These are phyloP conservation scores for Callyntrura sp. DNA, from an alignment of 2,888 invertebrate species.

Conservation along the genomic window DNA sequence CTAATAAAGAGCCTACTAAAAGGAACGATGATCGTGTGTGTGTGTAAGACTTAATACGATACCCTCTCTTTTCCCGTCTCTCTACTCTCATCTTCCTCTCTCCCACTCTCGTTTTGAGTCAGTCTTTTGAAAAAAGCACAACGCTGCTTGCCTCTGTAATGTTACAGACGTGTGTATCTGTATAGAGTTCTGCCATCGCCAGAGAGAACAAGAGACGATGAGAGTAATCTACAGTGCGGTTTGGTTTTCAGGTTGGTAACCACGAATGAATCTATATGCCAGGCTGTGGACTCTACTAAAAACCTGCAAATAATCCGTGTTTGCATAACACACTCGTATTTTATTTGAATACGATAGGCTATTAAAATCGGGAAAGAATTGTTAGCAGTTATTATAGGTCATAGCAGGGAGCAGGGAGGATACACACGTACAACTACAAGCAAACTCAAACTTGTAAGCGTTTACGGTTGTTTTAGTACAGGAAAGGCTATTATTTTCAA, in stretches of 20 bases:
- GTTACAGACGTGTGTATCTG: not conserved
- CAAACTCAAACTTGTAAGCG: not conserved
- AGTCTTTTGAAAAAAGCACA: slow-evolving; percentile 34
- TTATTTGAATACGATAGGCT: slow-evolving; percentile 70
- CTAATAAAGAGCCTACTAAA: not conserved
- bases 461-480: not conserved
- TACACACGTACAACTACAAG: not conserved
- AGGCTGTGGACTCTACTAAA: slow-evolving; percentile 44
- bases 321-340: slow-evolving; percentile 71
- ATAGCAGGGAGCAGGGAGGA: not conserved
- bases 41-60: slow-evolving; percentile 43
- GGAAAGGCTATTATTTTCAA: slow-evolving; percentile 63
- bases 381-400: slow-evolving; percentile 31
- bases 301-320: slow-evolving; percentile 65
- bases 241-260: slow-evolving; percentile 78
- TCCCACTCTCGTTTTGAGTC: not conserved
- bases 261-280: slow-evolving; percentile 72
- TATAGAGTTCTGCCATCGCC: not conserved
- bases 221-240: slow-evolving; percentile 73
- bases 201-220: slow-evolving; percentile 40
- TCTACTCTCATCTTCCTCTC: not conserved
- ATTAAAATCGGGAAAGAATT: slow-evolving; percentile 66
- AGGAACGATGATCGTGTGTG: slow-evolving; percentile 21
- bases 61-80: not conserved
- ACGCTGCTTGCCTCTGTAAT: not conserved